A percentile compares a stretch with the other conserved stretches of the same genome.
Evolutionary conservation across 2,888 invertebrate genomes (phyloP).

Genomic region (Morpho deidamia): DNA sequence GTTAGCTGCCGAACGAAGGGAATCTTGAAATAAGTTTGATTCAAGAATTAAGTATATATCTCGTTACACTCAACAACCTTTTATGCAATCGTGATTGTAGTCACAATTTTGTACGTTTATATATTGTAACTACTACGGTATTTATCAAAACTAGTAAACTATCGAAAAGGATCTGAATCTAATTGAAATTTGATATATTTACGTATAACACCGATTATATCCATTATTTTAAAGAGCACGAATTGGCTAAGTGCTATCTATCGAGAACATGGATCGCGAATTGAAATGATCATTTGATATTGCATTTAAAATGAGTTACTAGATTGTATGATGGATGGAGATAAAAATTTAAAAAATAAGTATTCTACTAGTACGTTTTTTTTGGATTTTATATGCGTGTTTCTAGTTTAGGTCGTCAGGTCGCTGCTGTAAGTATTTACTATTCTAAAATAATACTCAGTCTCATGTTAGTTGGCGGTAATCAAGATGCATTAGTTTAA

Average conservation of each 20-base stretch:
- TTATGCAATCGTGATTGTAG: conserved; percentile 57
- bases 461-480: conserved; percentile 72
- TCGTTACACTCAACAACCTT: conserved; percentile 44
- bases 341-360: conserved; percentile 11
- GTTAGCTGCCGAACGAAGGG: conserved; percentile 70
- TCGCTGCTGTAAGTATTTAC: conserved; percentile 52
- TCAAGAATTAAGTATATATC: conserved; percentile 24
- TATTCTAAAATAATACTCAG: conserved; percentile 71
- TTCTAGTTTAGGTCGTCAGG: conserved; percentile 31
- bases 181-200: conserved; percentile 23
- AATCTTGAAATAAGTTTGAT: conserved; percentile 36
- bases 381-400: conserved; percentile 37
- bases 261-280: conserved; percentile 11
- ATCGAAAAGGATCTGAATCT: conserved; percentile 32
- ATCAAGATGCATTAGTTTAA: conserved; percentile 58
- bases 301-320: conserved; percentile 2
- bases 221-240: conserved; percentile 17
- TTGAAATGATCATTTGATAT: neutral
- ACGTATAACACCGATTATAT: conserved; percentile 20
- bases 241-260: neutral
- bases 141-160: conserved; percentile 36
- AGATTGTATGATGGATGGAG: conserved; percentile 1
- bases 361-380: conserved; percentile 26
- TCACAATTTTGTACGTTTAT: conserved; percentile 70
- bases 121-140: conserved; percentile 37